phyloP scores from a whole-genome alignment of 2,888 invertebrate genomes.

The Romanomermis culicivorax region DNA sequence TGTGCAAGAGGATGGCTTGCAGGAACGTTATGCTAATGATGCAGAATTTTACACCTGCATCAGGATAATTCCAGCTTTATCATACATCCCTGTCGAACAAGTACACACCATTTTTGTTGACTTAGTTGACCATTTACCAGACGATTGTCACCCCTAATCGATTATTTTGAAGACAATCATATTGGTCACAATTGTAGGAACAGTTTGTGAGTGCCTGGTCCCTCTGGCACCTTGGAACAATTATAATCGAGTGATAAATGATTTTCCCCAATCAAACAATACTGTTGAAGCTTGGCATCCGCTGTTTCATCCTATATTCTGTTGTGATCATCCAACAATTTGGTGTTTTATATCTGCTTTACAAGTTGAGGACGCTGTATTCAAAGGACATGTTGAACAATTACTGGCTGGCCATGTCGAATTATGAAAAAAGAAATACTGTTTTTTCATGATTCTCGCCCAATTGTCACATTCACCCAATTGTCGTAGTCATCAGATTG shows the following conservation, averaged over 20 bases:
- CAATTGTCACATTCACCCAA: background rate
- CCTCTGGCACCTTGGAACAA: background rate
- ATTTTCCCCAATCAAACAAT: constrained; percentile 1
- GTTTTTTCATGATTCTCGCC: background rate
- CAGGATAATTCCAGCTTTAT: background rate
- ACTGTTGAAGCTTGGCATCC: background rate
- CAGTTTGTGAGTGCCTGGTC: background rate
- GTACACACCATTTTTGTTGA: background rate
- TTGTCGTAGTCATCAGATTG: background rate
- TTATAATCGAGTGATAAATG: background rate
- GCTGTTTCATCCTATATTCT: background rate
- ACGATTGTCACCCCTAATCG: background rate
- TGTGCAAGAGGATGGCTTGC: background rate
- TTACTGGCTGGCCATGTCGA: background rate
- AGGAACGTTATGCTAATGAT: background rate
- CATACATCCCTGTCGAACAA: background rate
- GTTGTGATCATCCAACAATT: constrained; percentile 1
- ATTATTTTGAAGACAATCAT: background rate
- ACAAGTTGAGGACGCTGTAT: background rate
- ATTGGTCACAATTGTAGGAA: background rate
- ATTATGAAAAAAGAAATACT: background rate
- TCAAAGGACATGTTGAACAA: background rate
- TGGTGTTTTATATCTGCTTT: background rate
- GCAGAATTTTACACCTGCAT: background rate
- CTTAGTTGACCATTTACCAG: background rate